Percentiles rank a stretch among this genome's conserved stretches.
Evolutionary conservation across 2,888 invertebrate genomes (phyloP).

Genomic region (Archips xylosteana): DNA sequence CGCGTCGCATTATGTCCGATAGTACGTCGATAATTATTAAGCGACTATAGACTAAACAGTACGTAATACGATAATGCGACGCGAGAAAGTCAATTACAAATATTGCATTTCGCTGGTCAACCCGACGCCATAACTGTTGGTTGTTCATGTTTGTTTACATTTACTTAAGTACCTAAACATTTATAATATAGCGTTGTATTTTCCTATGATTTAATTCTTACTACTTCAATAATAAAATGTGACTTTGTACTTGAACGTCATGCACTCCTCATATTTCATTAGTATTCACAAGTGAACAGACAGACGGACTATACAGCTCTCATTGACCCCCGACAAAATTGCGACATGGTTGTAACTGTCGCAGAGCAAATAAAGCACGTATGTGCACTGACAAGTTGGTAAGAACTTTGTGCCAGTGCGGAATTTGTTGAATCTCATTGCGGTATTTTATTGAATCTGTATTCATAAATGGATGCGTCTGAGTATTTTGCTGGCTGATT

Average conservation of each 20-base stretch:
- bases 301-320: slow-evolving; percentile 40
- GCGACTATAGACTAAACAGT: no score
- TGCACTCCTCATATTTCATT: slow-evolving; percentile 59
- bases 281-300: slow-evolving; percentile 54
- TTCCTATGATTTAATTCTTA: neutral
- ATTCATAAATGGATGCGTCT: slow-evolving; percentile 35
- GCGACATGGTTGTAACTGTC: slow-evolving; percentile 34
- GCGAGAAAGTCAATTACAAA: no score
- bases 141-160: no score
- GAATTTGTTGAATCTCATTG: slow-evolving; percentile 1
- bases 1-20: no score
- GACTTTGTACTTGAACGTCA: slow-evolving; percentile 54
- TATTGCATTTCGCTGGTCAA: no score
- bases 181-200: neutral
- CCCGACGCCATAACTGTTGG: no score
- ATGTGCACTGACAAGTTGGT: slow-evolving; percentile 14
- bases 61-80: no score
- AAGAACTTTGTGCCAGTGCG: slow-evolving; percentile 25
- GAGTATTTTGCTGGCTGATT: slow-evolving; percentile 26
- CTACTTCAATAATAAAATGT: neutral
- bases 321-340: slow-evolving; percentile 35
- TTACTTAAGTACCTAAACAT: no score
- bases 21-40: no score
- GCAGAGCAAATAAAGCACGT: slow-evolving; percentile 17
- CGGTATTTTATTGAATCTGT: slow-evolving; percentile 38